A percentile compares a stretch with the other conserved stretches of the same genome.
Evolutionary conservation across 1,140 invertebrate species (phyloP).

Genomic region (Pogonomyrmex californicus): DNA sequence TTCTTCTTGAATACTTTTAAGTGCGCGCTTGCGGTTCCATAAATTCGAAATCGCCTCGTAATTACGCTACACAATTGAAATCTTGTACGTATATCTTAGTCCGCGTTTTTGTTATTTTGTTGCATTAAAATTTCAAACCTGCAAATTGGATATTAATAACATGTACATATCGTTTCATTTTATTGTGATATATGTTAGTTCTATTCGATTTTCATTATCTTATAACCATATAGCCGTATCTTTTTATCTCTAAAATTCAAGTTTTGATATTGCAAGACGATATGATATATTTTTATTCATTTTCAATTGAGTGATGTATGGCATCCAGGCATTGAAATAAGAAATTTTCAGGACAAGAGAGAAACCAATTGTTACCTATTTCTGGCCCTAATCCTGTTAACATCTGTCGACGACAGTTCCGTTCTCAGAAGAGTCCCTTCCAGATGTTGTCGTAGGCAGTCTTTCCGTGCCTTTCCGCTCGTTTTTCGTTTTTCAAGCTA

Average conservation of each 20-base stretch:
- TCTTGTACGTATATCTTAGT: background rate
- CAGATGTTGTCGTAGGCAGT: slow-evolving; percentile 59
- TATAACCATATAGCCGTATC: background rate
- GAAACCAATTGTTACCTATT: slow-evolving; percentile 42
- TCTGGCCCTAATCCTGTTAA: slow-evolving; percentile 67
- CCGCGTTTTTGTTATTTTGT: background rate
- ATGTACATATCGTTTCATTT: background rate
- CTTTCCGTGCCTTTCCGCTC: slow-evolving; percentile 44
- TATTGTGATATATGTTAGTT: background rate
- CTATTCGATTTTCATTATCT: background rate
- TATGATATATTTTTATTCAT: slow-evolving; percentile 2
- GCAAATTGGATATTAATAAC: background rate
- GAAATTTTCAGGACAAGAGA: slow-evolving; percentile 17
- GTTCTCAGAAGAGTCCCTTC: slow-evolving; percentile 56
- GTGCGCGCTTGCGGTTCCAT: no score
- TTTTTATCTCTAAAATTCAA: background rate
- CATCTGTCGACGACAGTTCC: slow-evolving; percentile 69
- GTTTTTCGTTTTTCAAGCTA: slow-evolving; percentile 34
- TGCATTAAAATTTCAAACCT: background rate
- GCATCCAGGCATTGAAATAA: background rate
- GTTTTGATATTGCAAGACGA: background rate
- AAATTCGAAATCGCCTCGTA: background rate
- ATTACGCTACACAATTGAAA: background rate
- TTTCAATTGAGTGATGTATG: background rate
- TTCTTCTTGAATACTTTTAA: background rate